Base-by-base conservation (phyloP, 1,140 invertebrate species). In the Tenebrio molitor region DNA sequence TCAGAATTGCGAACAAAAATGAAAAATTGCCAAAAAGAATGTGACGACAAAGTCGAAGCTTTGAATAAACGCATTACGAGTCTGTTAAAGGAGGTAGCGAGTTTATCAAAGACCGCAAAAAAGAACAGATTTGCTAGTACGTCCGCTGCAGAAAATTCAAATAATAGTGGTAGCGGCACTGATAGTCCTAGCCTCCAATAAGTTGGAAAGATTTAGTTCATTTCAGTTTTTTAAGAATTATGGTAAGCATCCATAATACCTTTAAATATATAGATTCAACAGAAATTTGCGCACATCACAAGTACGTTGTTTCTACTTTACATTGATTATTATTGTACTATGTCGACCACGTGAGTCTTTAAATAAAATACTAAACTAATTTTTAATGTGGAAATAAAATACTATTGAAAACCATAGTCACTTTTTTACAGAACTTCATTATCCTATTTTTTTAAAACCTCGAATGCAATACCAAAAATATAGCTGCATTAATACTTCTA, bases 1-100 rank as follows among this genome's bases (percentile, higher is more conserved):
- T 91, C 91, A 50, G 95, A 97, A 77, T 84, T 95, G 44, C 88
- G 96, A 16, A 91, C 87, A 71, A 95, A 95, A 84, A 91, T 97
- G 87, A 93, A 93, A 79, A 90, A 86, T 10, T 87, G 90, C 25
- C 91, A 95, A 76, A 94, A 93, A 53, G 88, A 95, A 53, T 90
- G 93, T 80, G 92, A 94, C 66, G 90, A 89, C 62, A 95, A 95
- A 82, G 88, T 94, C 23, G 90, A 92, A 15, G 85, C 88, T 19
- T 87, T 97, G 83, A 93, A 93, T 80, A 88, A 88, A 15, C 93
- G 93, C 83, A 92, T 95, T 53, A 90, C 92, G 67, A 85, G 83
- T 76, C 82, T 95, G 29, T 84, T 95, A 29, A 95, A 94, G 81
- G 95, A 97, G 84, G 89, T 97, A 1, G 93, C 94, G 0, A 89